These are phyloP conservation scores for Coregonus ussuriensis DNA, from an alignment of 2,797 vertebrate genomes.

Conservation along the genomic window DNA sequence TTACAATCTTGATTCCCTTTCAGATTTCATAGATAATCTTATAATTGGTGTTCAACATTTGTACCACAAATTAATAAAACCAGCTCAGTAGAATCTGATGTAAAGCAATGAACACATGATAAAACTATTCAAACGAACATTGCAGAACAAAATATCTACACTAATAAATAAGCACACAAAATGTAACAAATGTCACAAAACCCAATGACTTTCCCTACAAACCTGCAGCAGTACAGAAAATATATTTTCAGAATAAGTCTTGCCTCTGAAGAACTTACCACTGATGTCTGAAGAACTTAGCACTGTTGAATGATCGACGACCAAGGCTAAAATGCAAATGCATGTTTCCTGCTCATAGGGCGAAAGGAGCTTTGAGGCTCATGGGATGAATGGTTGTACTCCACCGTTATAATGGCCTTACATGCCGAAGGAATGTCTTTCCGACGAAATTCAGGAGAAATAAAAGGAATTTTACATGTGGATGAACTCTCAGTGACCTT, in stretches of 20 bases:
- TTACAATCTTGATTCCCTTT: constrained; percentile 39
- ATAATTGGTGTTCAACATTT: constrained; percentile 21
- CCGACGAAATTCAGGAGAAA: constrained; percentile 14
- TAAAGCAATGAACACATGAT: background rate
- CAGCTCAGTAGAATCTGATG: background rate
- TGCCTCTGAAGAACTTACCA: background rate
- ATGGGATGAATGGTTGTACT: constrained; percentile 29
- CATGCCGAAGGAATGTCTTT: constrained; percentile 29
- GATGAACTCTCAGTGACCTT: constrained; percentile 3
- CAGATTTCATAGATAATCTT: constrained; percentile 21
- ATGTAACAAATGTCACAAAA: background rate
- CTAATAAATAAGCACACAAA: background rate
- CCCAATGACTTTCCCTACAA: background rate
- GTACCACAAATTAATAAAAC: constrained; percentile 40
- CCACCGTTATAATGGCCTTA: constrained; percentile 24
- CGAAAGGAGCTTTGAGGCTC: constrained; percentile 29
- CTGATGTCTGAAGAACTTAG: background rate
- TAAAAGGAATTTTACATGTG: background rate
- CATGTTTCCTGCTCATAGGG: background rate
- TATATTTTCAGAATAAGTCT: background rate
- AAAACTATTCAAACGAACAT: background rate
- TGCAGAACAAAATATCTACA: background rate
- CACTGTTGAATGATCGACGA: background rate
- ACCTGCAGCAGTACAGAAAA: background rate
- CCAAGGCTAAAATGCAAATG: background rate